A percentile compares a stretch with the other conserved stretches of the same genome.
Evolutionary conservation across 1,140 invertebrate species (phyloP).

Genomic region (Tribolium castaneum): DNA sequence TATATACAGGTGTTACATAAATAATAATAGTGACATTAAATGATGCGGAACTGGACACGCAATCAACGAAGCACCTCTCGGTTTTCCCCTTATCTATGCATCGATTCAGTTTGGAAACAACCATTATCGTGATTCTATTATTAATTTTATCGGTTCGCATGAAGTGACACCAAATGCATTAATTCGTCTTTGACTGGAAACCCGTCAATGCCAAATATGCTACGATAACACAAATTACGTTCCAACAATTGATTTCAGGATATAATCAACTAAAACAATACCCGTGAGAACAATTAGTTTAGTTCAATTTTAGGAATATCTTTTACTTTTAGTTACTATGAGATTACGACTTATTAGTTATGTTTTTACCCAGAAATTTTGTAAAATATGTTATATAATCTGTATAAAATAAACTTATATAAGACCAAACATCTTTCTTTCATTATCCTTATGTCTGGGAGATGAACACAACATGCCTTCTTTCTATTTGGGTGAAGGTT

Average conservation of each 20-base stretch:
- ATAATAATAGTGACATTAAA: conserved; percentile 40
- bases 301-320: neutral
- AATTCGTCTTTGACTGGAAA: conserved; percentile 12
- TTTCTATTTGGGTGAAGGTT: conserved; percentile 32
- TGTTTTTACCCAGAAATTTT: conserved; percentile 15
- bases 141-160: conserved; percentile 8
- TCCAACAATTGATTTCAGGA: conserved; percentile 28
- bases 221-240: conserved; percentile 22
- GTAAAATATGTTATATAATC: conserved; percentile 29
- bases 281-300: conserved; percentile 22
- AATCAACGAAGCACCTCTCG: conserved; percentile 12
- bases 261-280: conserved; percentile 30
- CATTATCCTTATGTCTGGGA: conserved; percentile 18
- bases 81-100: neutral
- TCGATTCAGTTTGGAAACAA: neutral
- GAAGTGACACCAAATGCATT: conserved; percentile 16
- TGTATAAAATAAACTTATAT: conserved; percentile 28
- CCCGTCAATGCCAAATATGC: conserved; percentile 14
- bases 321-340: conserved; percentile 26
- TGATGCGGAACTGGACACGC: conserved; percentile 36
- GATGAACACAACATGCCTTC: conserved; percentile 5
- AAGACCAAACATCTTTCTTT: neutral
- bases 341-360: conserved; percentile 43
- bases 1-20: conserved; percentile 43
- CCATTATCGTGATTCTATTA: conserved; percentile 12